Base-by-base conservation (phyloP, 64 coral and sea anemone species). In the Porites lutea region DNA sequence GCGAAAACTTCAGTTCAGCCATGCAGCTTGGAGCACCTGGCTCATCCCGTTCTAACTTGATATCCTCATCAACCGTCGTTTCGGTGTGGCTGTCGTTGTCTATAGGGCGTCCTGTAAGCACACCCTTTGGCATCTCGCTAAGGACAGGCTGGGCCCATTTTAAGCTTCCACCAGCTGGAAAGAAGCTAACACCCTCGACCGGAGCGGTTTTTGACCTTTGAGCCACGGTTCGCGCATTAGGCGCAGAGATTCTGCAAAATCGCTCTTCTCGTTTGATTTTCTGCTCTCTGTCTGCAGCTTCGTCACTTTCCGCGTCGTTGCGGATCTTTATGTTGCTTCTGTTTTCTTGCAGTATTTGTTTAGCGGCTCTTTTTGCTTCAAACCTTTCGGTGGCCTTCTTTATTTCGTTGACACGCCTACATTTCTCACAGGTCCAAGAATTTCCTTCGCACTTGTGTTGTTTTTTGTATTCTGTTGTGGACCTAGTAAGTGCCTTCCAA, bases 251-350 rank as follows among this genome's bases (percentile, higher is more conserved):
- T 52, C 59, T 84, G 18, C 81, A 84, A 48, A 84, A 84, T 8
- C 61, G 15, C 18, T 84, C 62, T 64, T 84, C 81, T 47, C 81
- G 63, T 84, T 84, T 84, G 18, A 84, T 84, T 84, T 48, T 84
- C 63, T 84, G 81, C 16, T 68, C 48, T 10, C 8, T 64, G 1
- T 52, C 64, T 21, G 45, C 81, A 22, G 69, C 3, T 13, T 84
- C 54, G 12, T 57, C 81, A 3, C 4, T 2, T 14, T 65, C 16
- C 2, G 3, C 63, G 12, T 84, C 19, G 52, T 69, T 63, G 2
- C 7, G 3, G 19, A 63, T 9, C 8, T 70, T 84, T 22, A 2
- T 7, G 5, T 9, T 13, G 62, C 3, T 18, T 20, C 23, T 84
- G 81, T 47, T 84, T 67, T 69, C 81, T 84, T 84, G 81, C 8